phyloP scores from a whole-genome alignment of 2,888 invertebrate species.

The Synanthedon vespiformis region DNA sequence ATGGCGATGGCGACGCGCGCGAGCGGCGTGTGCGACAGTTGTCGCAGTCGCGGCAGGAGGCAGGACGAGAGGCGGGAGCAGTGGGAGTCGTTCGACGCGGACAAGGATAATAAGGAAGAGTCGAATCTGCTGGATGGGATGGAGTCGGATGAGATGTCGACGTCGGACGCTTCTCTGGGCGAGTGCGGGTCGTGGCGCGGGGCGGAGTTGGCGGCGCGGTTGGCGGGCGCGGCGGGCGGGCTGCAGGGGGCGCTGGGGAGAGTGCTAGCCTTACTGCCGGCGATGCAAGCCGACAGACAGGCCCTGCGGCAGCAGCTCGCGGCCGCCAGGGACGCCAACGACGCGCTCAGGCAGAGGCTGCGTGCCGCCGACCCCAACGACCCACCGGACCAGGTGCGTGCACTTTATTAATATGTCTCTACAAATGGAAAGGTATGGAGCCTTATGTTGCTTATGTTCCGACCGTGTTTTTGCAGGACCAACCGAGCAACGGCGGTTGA shows the following conservation, averaged over 20 bases:
- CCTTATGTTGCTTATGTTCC: too few relatives aligned
- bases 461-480: slow-evolving; percentile 29
- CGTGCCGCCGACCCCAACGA: neutral
- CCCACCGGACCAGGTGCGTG: neutral
- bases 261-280: slow-evolving; percentile 15
- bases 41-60: slow-evolving; percentile 8
- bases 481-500: slow-evolving; percentile 61
- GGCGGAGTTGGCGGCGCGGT: neutral
- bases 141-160: too few relatives aligned
- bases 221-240: slow-evolving; percentile 26
- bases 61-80: neutral
- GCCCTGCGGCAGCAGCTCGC: slow-evolving; percentile 20
- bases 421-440: too few relatives aligned
- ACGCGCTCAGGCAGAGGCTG: slow-evolving; percentile 12
- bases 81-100: neutral
- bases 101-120: neutral
- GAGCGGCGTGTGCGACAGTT: slow-evolving; percentile 32
- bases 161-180: too few relatives aligned
- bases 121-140: neutral
- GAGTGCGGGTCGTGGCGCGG: too few relatives aligned
- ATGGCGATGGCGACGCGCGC: slow-evolving; percentile 18
- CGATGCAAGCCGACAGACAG: slow-evolving; percentile 12
- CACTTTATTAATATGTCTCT: too few relatives aligned
- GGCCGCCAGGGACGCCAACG: slow-evolving; percentile 22
- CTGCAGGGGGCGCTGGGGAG: slow-evolving; percentile 27